Evolutionary conservation across 1,140 invertebrate species (phyloP).

Genomic region (Monochamus saltuarius): DNA sequence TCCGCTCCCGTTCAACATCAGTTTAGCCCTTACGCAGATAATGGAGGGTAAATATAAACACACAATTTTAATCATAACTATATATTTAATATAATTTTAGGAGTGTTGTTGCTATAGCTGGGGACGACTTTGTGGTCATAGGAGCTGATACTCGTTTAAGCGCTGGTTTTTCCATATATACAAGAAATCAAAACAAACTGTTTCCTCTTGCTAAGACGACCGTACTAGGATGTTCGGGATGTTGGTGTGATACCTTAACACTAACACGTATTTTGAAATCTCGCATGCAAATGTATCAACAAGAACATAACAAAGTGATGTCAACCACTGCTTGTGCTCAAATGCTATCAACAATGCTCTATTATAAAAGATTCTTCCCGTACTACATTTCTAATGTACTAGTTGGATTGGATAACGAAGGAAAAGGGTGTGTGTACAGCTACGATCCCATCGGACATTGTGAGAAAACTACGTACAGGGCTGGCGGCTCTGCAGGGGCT

Average conservation of each 20-base stretch:
- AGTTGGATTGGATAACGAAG: slow-evolving; percentile 83
- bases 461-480: slow-evolving; percentile 76
- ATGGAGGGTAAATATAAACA: slow-evolving; percentile 64
- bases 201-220: slow-evolving; percentile 79
- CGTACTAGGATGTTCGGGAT: slow-evolving; percentile 86
- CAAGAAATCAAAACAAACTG: slow-evolving; percentile 83
- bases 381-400: slow-evolving; percentile 96
- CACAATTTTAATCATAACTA: slow-evolving; percentile 4
- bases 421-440: slow-evolving; percentile 91
- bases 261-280: slow-evolving; percentile 83
- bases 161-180: slow-evolving; percentile 86
- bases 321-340: slow-evolving; percentile 89
- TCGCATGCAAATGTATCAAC: slow-evolving; percentile 91
- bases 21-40: slow-evolving; percentile 75
- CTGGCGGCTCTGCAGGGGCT: slow-evolving; percentile 81
- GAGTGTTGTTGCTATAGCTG: slow-evolving; percentile 89
- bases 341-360: slow-evolving; percentile 94
- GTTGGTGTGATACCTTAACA: slow-evolving; percentile 97
- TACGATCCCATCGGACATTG: slow-evolving; percentile 97
- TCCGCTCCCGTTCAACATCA: slow-evolving; percentile 59
- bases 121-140: slow-evolving; percentile 60
- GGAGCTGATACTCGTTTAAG: slow-evolving; percentile 93
- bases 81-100: slow-evolving; percentile 52
- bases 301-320: slow-evolving; percentile 95
- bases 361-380: slow-evolving; percentile 97